Evolutionary conservation across 2,888 invertebrate species (phyloP), one percentile per base, ranked within the genome.

Genomic region (Ctena decussata): DNA sequence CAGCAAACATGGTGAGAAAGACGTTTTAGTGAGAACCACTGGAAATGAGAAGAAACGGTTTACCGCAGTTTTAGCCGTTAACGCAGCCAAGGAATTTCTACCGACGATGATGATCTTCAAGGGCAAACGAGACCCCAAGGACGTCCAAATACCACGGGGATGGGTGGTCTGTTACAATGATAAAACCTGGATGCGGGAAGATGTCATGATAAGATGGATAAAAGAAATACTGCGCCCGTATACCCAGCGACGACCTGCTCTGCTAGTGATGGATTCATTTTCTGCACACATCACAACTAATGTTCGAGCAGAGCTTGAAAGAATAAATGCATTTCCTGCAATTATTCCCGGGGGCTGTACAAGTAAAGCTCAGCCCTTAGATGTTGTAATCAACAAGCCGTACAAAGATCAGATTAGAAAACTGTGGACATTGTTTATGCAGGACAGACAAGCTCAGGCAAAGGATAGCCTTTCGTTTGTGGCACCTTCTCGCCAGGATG

Each of bases 291-390:
- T 39, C n/a, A 72, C 57, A 0, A 18, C 46, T 6, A 21, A n/a
- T 39, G 76, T 82, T 15, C 46, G 32, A 21, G 32, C 21, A 37
- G 65, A 30, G 11, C 44, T 76, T 12, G 18, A 35, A 18, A 76
- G 35, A 21, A 30, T 37, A 30, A 82, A 82, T 71, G 32, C 39
- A 6, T 49, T 18, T n/a, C 39, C 53, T 0, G 76, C 77, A 0
- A 37, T 77, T 18, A 82, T 82, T n/a, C 82, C 82, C 8, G 77
- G 39, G 18, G 82, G 82, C 8, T 82, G 82, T 35, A 77, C 70
- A 0, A 35, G 44, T 6, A 76, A 77, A 35, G 41, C 60, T 0
- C 77, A 82, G 41, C 82, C 82, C 8, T 15, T 82, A 37, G 76
- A 76, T 30, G 77, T 70, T 21, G 35, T 69, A 27, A 41, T 77